phyloP scores from a whole-genome alignment of 2,797 vertebrate genomes.

The Mus caroli region DNA sequence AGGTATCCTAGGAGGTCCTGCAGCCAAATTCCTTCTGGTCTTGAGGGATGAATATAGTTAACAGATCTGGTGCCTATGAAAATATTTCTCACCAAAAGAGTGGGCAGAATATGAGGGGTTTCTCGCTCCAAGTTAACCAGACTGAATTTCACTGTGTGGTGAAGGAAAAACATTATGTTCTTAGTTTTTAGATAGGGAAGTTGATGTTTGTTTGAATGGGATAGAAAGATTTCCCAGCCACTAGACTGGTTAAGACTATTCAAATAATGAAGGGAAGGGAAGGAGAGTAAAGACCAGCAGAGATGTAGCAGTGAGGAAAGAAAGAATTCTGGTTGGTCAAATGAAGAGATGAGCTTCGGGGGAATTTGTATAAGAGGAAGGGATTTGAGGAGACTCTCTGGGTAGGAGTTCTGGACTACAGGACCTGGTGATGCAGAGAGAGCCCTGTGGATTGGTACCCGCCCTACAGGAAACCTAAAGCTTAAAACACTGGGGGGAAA shows the following conservation, averaged over 20 bases:
- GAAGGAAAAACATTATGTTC: slow-evolving; percentile 3
- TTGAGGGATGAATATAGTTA: not conserved
- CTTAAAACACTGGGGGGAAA: not conserved
- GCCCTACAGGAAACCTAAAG: not conserved
- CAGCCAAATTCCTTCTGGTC: not conserved
- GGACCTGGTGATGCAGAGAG: not conserved
- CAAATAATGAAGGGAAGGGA: not conserved
- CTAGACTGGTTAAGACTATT: not conserved
- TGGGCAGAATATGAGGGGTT: slow-evolving; percentile 29
- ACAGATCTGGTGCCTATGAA: not conserved
- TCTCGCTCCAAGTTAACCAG: not conserved
- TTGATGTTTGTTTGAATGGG: not conserved
- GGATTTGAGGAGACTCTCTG: not conserved
- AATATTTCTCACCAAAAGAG: not conserved
- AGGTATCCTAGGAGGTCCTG: not conserved
- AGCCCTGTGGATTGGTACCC: not conserved
- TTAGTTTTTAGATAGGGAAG: slow-evolving; percentile 8
- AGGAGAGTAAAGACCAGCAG: not conserved
- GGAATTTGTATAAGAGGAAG: not conserved
- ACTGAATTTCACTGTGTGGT: slow-evolving; percentile 14
- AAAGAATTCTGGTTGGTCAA: not conserved
- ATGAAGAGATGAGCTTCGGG: not conserved
- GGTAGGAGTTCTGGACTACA: not conserved
- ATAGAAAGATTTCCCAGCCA: not conserved
- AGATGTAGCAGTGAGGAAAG: not conserved